These are phyloP conservation scores for Notothenia coriiceps DNA, from an alignment of 2,113 vertebrate genomes.

Conservation along the genomic window DNA sequence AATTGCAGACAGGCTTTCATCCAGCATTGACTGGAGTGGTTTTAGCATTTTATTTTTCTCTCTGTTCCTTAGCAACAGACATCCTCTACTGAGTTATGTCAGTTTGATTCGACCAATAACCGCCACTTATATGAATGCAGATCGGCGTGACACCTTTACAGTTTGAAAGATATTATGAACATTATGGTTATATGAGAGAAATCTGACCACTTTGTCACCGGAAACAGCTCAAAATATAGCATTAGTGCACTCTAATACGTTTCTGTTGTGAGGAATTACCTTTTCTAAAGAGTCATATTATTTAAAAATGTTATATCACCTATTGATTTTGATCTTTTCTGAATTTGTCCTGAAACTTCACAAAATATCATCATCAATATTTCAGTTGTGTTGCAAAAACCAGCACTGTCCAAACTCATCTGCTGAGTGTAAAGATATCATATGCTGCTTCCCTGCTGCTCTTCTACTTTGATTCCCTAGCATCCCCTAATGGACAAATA, in stretches of 20 bases:
- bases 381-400: neutral
- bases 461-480: slow-evolving; percentile 74
- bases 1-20: slow-evolving; percentile 83
- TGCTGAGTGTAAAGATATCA: slow-evolving; percentile 25
- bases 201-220: neutral
- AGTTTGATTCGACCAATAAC: slow-evolving; percentile 75
- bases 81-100: slow-evolving; percentile 77
- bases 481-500: slow-evolving; percentile 81
- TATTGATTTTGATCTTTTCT: neutral
- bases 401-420: slow-evolving; percentile 23
- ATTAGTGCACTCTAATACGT: neutral
- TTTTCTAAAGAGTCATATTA: neutral
- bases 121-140: slow-evolving; percentile 56
- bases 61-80: slow-evolving; percentile 86
- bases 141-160: slow-evolving; percentile 10
- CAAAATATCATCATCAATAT: neutral
- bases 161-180: slow-evolving; percentile 34
- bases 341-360: neutral
- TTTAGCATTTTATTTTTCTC: slow-evolving; percentile 83
- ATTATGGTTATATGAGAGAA: neutral
- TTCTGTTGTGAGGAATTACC: neutral
- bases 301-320: neutral
- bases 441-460: slow-evolving; percentile 37
- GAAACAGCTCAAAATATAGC: neutral
- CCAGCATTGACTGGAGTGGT: slow-evolving; percentile 80